phyloP scores from a whole-genome alignment of 2,797 vertebrate species.

The Propithecus perrieri region DNA sequence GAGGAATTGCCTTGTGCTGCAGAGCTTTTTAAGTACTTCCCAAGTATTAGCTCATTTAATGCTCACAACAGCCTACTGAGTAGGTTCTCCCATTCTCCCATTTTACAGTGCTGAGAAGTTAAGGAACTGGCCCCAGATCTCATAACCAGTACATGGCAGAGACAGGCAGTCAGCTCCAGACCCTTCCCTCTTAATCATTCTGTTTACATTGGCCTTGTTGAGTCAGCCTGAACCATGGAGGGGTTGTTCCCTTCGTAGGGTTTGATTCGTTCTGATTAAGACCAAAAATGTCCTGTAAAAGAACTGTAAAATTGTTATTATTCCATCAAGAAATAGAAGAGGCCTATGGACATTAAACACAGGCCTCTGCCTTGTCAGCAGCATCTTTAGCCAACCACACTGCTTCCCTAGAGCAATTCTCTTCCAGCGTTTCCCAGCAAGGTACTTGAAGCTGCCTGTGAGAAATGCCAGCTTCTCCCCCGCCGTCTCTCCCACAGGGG shows the following conservation, averaged over 20 bases:
- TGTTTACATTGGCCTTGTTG: neutral
- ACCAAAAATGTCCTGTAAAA: neutral
- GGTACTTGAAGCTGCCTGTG: neutral
- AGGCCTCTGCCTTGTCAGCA: neutral
- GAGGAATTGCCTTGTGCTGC: neutral
- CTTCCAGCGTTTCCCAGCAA: neutral
- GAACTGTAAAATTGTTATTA: neutral
- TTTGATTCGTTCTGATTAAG: neutral
- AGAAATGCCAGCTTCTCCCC: neutral
- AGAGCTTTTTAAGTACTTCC: neutral
- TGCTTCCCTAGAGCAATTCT: neutral
- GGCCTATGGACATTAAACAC: neutral
- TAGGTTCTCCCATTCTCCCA: neutral
- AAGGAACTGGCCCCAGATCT: neutral
- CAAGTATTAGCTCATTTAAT: neutral
- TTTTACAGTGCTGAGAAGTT: neutral
- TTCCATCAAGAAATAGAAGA: neutral
- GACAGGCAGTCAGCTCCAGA: neutral
- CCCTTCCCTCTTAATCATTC: neutral
- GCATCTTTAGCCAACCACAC: neutral
- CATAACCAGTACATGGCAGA: neutral
- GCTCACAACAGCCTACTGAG: neutral
- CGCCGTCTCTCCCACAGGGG: neutral
- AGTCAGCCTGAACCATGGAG: neutral
- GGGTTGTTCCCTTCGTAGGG: neutral